Evolutionary conservation across 2,888 invertebrate species (phyloP), one percentile per base, ranked within the genome.

Genomic region (Galeruca laticollis): DNA sequence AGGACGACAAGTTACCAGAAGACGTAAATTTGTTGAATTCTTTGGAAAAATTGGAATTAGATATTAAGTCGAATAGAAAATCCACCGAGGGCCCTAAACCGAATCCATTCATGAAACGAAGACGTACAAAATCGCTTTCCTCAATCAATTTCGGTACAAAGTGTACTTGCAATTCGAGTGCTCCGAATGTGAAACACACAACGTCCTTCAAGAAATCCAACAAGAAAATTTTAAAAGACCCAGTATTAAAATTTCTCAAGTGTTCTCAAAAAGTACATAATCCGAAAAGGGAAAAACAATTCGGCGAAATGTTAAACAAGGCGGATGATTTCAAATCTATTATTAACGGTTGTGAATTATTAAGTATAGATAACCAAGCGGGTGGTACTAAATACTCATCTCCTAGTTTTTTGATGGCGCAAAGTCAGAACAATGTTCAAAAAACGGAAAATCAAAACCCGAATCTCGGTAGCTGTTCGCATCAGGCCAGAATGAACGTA

Each of bases 391-490:
- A 71, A 74, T 83, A 77, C 76, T 78, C 78, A 35, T 71, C 80
- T 35, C 79, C 80, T 26, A 84, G 83, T 77, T 84, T 84, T 76
- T 75, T 78, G 65, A 78, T 78, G 70, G 79, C 79, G 20, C 78
- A 83, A 52, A 60, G 77, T n/a, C 70, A 73, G 31, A 72, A 68
- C 35, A 77, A 72, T 60, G 60, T 68, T 35, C 65, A 56, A 52
- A 75, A 60, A 69, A 54, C 64, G 37, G 71, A 69, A 49, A 72
- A 60, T 57, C 71, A 62, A 69, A 75, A 69, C 60, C 71, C 78
- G 64, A 78, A 80, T 70, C 79, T 80, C 18, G 76, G 77, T 21
- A 88, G 90, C 60, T 96, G 96, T 84, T 95, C 96, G 0, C 93
- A 94, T 79, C 93, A 96, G 76, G 86, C 86, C 9, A 87, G 90